Base-by-base conservation (phyloP, 2,113 vertebrate species). In the Eurypyga helias region DNA sequence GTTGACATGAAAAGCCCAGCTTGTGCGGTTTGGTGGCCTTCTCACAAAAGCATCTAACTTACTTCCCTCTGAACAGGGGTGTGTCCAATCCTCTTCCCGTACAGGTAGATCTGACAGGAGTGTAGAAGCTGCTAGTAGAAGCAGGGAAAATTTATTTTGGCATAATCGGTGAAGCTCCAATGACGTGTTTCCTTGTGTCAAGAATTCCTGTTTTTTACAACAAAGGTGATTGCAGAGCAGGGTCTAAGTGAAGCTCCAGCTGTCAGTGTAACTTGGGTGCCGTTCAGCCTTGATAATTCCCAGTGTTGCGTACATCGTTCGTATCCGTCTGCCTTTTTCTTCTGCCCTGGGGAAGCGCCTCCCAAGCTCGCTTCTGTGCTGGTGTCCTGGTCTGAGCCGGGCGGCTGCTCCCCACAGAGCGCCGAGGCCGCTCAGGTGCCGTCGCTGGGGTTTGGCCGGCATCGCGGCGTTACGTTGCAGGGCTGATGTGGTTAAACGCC, bases 391-490 rank as follows among this genome's bases (percentile, higher is more conserved):
- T 18, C 64, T 5, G 62, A 16, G 36, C 19, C 19, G 0, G 1
- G 2, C 2, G 43, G 43, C 29, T 16, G 45, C 2, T 11, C 26
- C 55, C 65, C 9, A 1, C 18, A 3, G 43, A 26, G 18, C 45
- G 0, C 0, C 2, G 2, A 10, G 16, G 28, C 46, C 0, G 0
- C 14, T 25, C 10, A 15, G 43, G 3, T 4, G 55, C 60, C 6
- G 21, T 5, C 8, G 1, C 0, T 10, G 0, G 2, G 9, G 52
- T 23, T 9, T 3, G 29, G 36, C 21, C 0, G 6, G 0, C 6
- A 0, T 1, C 0, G 0, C 8, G 0, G 1, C 2, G 57, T 62
- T 31, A 1, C 26, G 25, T 7, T 0, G 0, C 2, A 0, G 0
- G 38, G 28, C 28, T 33, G 49, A 6, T 0, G 10, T 14, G 1